phyloP scores from a whole-genome alignment of 2,113 vertebrate species.

The Oxygymnocypris stewartii region DNA sequence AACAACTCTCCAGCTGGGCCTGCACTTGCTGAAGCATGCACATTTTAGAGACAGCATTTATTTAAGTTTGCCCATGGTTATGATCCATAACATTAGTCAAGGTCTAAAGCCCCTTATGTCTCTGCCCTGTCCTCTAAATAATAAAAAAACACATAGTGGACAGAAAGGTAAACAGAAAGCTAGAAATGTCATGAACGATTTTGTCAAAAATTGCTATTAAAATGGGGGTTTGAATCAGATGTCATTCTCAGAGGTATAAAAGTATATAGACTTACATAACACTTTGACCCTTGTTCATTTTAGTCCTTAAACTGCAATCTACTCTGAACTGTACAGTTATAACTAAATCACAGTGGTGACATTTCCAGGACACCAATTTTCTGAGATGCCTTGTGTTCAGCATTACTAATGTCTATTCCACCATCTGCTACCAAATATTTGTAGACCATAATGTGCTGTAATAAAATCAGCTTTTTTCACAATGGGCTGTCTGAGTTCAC shows the following conservation, averaged over 20 bases:
- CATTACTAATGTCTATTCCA: neutral
- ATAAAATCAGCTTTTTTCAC: neutral
- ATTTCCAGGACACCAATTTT: neutral
- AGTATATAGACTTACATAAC: neutral
- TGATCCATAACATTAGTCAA: slow-evolving; percentile 47
- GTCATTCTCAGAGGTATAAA: neutral
- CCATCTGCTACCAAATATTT: slow-evolving; percentile 15
- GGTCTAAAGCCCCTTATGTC: slow-evolving; percentile 41
- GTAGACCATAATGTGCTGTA: neutral
- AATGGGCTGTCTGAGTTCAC: neutral
- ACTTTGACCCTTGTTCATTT: neutral
- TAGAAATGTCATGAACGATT: slow-evolving; percentile 29
- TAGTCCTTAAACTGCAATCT: neutral
- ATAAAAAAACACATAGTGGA: slow-evolving; percentile 33
- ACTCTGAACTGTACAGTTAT: neutral
- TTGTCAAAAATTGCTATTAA: neutral
- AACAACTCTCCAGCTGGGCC: neutral
- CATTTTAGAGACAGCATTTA: slow-evolving; percentile 45
- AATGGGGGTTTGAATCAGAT: neutral
- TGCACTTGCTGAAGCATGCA: slow-evolving; percentile 22
- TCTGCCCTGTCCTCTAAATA: slow-evolving; percentile 36
- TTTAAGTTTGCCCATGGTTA: slow-evolving; percentile 49
- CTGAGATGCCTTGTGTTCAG: neutral
- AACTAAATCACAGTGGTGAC: neutral
- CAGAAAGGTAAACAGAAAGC: neutral